Evolutionary conservation across 2,888 invertebrate genomes (phyloP).

Genomic region (Drosophila infuscata): DNA sequence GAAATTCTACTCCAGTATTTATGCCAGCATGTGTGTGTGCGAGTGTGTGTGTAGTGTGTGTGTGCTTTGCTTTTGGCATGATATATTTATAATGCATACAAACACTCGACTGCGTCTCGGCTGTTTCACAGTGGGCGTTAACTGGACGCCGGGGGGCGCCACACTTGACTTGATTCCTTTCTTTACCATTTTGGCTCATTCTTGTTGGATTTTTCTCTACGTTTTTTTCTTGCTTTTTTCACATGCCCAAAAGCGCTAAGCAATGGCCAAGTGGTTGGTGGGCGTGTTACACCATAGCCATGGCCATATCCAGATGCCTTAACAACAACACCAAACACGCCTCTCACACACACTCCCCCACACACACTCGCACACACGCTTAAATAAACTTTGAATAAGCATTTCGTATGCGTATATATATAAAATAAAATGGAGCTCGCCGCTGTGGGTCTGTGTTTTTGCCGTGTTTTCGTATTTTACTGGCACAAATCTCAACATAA

Average conservation of each 20-base stretch:
- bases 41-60: conserved; percentile 5
- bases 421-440: conserved; percentile 54
- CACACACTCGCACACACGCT: conserved; percentile 33
- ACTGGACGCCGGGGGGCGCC: conserved; percentile 66
- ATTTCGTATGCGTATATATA: conserved; percentile 63
- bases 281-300: conserved; percentile 47
- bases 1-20: conserved; percentile 54
- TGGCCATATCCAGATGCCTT: conserved; percentile 12
- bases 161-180: conserved; percentile 76
- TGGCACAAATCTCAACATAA: conserved; percentile 76
- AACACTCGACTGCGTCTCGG: conserved; percentile 66
- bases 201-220: conserved; percentile 4
- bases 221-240: conserved; percentile 22
- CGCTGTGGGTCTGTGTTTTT: conserved; percentile 32
- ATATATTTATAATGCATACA: conserved; percentile 78
- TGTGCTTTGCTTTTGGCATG: conserved; percentile 52
- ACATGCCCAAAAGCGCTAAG: conserved; percentile 61
- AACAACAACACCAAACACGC: conserved; percentile 31
- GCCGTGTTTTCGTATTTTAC: conserved; percentile 56
- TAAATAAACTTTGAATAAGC: conserved; percentile 80
- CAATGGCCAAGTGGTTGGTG: conserved; percentile 59
- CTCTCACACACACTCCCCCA: conserved; percentile 8
- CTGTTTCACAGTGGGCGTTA: conserved; percentile 63
- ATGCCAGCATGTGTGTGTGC: conserved; percentile 45
- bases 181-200: conserved; percentile 49